phyloP scores from a whole-genome alignment of 2,797 vertebrate species.

The Xyrichtys novacula region DNA sequence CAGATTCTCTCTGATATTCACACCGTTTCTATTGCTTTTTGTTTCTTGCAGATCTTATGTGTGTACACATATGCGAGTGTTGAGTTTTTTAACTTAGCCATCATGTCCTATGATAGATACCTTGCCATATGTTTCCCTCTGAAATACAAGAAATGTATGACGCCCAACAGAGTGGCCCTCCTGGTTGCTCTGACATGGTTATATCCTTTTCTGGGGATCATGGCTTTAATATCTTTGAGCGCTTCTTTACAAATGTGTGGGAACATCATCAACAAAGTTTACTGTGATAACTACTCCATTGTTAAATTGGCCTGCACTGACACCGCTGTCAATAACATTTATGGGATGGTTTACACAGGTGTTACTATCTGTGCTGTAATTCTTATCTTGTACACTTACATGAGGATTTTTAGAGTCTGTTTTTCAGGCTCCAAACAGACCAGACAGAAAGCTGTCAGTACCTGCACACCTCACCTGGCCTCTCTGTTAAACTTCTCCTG shows the following conservation, averaged over 20 bases:
- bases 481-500: background rate
- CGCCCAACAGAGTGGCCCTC: accelerated
- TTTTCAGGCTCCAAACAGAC: constrained; percentile 3
- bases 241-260: background rate
- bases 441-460: background rate
- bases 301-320: background rate
- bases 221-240: background rate
- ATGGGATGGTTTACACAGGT: background rate
- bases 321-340: background rate
- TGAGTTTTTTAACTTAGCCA: background rate
- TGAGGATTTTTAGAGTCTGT: background rate
- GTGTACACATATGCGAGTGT: background rate
- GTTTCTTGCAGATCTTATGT: constrained; percentile 9
- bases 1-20: background rate
- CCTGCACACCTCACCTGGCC: constrained; percentile 3
- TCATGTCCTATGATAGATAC: constrained; percentile 20
- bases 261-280: background rate
- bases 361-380: background rate
- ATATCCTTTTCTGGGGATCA: background rate
- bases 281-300: background rate
- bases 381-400: background rate
- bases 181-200: background rate
- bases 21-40: background rate
- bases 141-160: background rate
- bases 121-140: constrained; percentile 2